Evolutionary conservation across 2,888 invertebrate genomes (phyloP).

Genomic region (Lycia hirtaria): DNA sequence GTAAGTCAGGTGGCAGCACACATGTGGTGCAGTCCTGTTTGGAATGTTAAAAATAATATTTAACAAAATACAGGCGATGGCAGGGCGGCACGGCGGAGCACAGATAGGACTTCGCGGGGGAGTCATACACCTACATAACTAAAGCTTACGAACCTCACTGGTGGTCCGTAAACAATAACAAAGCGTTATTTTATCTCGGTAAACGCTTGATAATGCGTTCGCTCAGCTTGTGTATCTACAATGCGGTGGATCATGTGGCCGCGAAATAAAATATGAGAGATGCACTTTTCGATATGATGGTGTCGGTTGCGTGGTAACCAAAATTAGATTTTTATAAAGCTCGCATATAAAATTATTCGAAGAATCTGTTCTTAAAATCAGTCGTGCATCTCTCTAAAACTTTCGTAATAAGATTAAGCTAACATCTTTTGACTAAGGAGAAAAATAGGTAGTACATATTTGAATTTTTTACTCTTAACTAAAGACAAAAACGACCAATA

Average conservation of each 20-base stretch:
- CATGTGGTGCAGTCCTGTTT: slow-evolving; percentile 80
- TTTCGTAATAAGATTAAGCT: too few relatives aligned
- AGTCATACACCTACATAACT: slow-evolving; percentile 50
- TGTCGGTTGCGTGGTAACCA: slow-evolving; percentile 11
- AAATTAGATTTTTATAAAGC: slow-evolving; percentile 1
- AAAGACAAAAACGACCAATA: too few relatives aligned
- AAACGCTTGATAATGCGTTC: slow-evolving; percentile 57
- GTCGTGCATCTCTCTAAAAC: too few relatives aligned
- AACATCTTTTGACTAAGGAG: not conserved
- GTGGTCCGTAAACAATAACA: slow-evolving; percentile 82
- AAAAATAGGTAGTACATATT: too few relatives aligned
- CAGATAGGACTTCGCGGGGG: slow-evolving; percentile 73
- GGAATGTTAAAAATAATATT: slow-evolving; percentile 80
- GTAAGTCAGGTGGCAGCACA: slow-evolving; percentile 80
- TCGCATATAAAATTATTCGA: not conserved
- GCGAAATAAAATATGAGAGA: slow-evolving; percentile 49
- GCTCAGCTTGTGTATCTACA: slow-evolving; percentile 45
- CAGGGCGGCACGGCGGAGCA: slow-evolving; percentile 59
- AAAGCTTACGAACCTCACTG: slow-evolving; percentile 48
- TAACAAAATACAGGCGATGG: slow-evolving; percentile 68
- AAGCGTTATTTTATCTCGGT: slow-evolving; percentile 68
- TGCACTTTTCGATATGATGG: slow-evolving; percentile 17
- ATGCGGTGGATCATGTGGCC: slow-evolving; percentile 58
- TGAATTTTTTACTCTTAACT: too few relatives aligned
- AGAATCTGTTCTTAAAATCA: not conserved